Evolutionary conservation across 1,140 invertebrate genomes (phyloP), one percentile per base, ranked within the genome.

Genomic region (Camponotus vicinus): DNA sequence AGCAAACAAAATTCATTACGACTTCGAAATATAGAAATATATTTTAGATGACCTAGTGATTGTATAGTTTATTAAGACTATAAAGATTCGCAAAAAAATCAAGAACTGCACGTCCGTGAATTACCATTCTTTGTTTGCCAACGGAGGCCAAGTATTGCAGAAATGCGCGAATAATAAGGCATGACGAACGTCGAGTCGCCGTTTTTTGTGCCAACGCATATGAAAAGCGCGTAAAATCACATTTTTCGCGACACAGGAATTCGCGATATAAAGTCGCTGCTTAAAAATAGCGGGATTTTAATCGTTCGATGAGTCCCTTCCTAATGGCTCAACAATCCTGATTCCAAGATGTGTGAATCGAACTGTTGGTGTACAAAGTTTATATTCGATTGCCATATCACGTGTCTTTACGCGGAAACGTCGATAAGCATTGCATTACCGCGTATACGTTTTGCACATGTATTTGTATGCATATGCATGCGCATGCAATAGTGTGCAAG

Each of bases 351-450:
- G 18, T 61, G 8, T 42, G 79, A 75, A 40, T 27, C 37, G 11
- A 57, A 21, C n/a, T 40, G 37, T 49, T 40, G 55, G 21, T 37
- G 49, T 64, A 52, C n/a, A 49, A 69, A 87, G 21, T 76, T 84
- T 57, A 57, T 11, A 61, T n/a, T 34, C 34, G 37, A 77, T 71
- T 55, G 42, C 52, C 4, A 5, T 88, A 32, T 88, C 67, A 21
- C 37, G 9, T 85, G 61, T 67, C 55, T 73, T 85, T 88, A 75
- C 40, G 27, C 59, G 66, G 80, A 88, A 88, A 88, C 11, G 82
- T 73, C 59, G 87, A 85, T 88, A 85, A 79, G 73, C 52, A 55
- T 69, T 40, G 69, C 42, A 6, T 61, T 66, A 69, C 66, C 21
- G 42, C 21, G 63, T 77, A n/a, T 34, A 69, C 27, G 45, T 37